Percentiles rank a stretch among this genome's conserved stretches.
phyloP scores from a whole-genome alignment of 1,140 invertebrate genomes.

The Magallana angulata region DNA sequence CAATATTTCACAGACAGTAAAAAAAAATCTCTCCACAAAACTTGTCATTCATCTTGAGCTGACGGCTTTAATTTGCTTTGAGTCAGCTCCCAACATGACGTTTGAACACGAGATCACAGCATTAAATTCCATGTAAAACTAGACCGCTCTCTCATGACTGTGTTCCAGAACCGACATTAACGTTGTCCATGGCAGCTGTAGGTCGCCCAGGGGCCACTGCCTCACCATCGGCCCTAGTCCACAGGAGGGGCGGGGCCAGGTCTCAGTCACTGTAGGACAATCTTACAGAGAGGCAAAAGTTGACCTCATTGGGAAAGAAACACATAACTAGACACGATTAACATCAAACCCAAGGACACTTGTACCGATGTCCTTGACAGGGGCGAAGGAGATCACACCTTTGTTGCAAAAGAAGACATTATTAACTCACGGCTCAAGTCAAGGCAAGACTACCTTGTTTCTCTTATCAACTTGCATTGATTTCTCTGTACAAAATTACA shows the following conservation, averaged over 20 bases:
- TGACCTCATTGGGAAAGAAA: neutral
- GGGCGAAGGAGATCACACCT: neutral
- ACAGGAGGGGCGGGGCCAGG: neutral
- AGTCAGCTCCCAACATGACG: constrained; percentile 24
- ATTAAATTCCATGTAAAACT: constrained; percentile 8
- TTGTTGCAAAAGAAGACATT: too few species aligned
- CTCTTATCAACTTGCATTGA: too few species aligned
- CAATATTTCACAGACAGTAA: constrained; percentile 13
- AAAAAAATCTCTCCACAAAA: neutral
- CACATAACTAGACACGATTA: neutral
- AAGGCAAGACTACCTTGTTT: too few species aligned
- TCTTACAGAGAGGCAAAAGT: neutral
- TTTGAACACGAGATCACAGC: constrained; percentile 5
- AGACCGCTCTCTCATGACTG: neutral
- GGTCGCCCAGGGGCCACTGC: neutral
- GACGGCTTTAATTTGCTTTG: neutral
- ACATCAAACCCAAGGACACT: neutral
- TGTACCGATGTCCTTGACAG: neutral
- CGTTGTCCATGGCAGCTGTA: neutral
- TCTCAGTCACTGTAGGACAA: neutral
- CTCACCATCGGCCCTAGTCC: neutral
- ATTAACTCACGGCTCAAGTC: too few species aligned
- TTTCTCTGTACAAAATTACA: too few species aligned
- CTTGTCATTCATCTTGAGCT: neutral
- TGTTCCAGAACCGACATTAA: constrained; percentile 15